Evolutionary conservation across 2,113 vertebrate species (phyloP).

Genomic region (Acrocephalus arundinaceus): DNA sequence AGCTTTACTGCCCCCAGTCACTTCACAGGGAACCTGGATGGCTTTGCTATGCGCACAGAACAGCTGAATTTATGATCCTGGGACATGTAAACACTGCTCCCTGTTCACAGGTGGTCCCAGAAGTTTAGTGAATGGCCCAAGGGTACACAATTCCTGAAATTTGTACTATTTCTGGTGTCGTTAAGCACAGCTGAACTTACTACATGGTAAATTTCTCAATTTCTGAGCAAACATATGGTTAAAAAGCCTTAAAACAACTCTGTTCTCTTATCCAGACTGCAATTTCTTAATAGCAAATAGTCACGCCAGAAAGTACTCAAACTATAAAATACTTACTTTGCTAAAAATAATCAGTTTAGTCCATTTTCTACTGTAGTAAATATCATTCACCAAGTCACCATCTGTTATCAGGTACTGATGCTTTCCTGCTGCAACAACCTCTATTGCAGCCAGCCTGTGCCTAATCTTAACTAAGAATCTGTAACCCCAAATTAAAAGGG

Average conservation of each 20-base stretch:
- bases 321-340: constrained; percentile 18
- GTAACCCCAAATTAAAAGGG: neutral
- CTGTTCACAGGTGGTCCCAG: neutral
- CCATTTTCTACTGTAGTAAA: constrained; percentile 11
- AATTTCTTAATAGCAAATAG: constrained; percentile 12
- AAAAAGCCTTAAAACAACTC: neutral
- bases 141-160: neutral
- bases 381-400: neutral
- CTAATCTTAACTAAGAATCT: neutral
- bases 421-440: neutral
- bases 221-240: neutral
- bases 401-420: neutral
- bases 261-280: neutral
- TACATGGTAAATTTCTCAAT: neutral
- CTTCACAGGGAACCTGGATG: neutral
- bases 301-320: neutral
- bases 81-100: neutral
- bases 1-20: neutral
- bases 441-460: neutral
- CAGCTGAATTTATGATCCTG: neutral
- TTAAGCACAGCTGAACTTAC: neutral
- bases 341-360: constrained; percentile 11
- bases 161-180: neutral
- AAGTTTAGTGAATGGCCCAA: neutral
- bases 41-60: neutral